Percentiles rank a stretch among this genome's conserved stretches.
phyloP scores from a whole-genome alignment of 1,140 invertebrate genomes.

The Pseudobourletiella spinata region DNA sequence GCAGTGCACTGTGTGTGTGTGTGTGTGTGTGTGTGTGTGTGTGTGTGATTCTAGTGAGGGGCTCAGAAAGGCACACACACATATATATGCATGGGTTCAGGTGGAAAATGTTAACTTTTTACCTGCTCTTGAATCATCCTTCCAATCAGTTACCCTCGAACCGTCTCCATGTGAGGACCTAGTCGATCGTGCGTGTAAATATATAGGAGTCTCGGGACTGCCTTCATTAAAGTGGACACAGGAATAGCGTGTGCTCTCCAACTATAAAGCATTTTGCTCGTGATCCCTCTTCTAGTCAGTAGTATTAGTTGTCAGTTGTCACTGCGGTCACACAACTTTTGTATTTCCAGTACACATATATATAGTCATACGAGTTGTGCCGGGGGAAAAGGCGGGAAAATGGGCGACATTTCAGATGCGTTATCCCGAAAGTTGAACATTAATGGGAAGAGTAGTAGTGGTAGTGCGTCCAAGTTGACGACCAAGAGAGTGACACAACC shows the following conservation, averaged over 20 bases:
- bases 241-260: background rate
- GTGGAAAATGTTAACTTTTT: background rate
- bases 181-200: background rate
- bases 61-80: too few species aligned
- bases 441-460: constrained; percentile 8
- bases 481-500: constrained; percentile 34
- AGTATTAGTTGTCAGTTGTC: background rate
- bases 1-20: too few species aligned
- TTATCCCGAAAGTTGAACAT: constrained; percentile 26
- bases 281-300: background rate
- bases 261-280: too few species aligned
- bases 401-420: constrained; percentile 32
- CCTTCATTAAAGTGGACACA: background rate
- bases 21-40: too few species aligned
- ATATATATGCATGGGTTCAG: too few species aligned
- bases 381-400: constrained; percentile 14
- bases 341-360: background rate
- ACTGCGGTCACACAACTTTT: background rate
- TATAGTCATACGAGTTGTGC: background rate
- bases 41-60: too few species aligned
- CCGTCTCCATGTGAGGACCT: background rate
- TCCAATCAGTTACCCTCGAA: background rate
- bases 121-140: background rate
- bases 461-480: constrained; percentile 22
- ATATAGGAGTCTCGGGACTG: background rate